Evolutionary conservation across 2,888 invertebrate genomes (phyloP), one percentile per base, ranked within the genome.

Genomic region (Spatulosminthurus flaviceps): DNA sequence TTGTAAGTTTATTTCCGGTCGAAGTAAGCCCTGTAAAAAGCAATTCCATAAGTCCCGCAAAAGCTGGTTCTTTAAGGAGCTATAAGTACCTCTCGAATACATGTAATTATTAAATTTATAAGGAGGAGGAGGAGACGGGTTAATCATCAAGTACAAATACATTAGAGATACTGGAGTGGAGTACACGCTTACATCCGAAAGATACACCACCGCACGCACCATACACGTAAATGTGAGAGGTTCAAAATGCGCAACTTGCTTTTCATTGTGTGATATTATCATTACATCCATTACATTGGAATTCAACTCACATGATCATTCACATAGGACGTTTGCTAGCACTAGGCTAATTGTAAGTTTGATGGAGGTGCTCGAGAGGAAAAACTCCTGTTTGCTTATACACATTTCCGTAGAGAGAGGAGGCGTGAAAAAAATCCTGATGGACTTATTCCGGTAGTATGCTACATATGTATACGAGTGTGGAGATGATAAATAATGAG

Each of bases 401-500:
- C 16, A 2, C 16, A 2, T 1, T 51, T 9, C 9, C 16, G 19
- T 51, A 16, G 9, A 51, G 5, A 19, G 5, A 34, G 4, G 34
- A 9, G 34, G 34, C 34, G 9, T 34, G 51, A 51, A 51, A 51
- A 13, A 16, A 16, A 19, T 11, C 19, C 34, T 34, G 51, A 51
- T 51, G 51, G 51, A n/a, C n/a, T 51, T 51, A 51, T 51, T 51
- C 51, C 16, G 51, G 51, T 51, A n/a, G 16, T 51, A 51, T n/a
- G n/a, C n/a, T n/a, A n/a, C n/a, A n/a, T n/a, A n/a, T n/a, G n/a
- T 19, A 51, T 51, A 51, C 51, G 9, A 41, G 9, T 51, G 51
- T 51, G 51, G 16, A 51, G 51, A 51, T 51, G 51, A 51, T 11
- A 51, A 51, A 51, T 51, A 51, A 51, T 51, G 51, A 51, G 51